Conservation (phyloP, 2,797 vertebrate genomes). For the Vultur gryphus region DNA sequence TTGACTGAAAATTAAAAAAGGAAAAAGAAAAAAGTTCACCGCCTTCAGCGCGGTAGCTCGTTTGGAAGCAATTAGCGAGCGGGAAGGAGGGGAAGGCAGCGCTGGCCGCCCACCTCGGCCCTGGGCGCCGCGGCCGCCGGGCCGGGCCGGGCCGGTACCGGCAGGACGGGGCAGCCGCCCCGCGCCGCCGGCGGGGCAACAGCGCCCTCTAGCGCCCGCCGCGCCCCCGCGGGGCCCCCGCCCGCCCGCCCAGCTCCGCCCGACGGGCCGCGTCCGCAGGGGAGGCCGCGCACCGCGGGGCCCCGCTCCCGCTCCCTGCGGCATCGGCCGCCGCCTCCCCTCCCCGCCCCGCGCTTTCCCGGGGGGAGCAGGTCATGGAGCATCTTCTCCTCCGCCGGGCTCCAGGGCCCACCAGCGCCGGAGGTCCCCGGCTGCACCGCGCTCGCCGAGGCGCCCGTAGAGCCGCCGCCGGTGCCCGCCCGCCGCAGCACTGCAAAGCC, state of each 20-base stretch:
- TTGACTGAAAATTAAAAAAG: neutral
- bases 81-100: neutral
- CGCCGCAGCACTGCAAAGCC: neutral
- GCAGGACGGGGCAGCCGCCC: neutral
- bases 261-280: neutral
- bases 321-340: neutral
- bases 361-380: neutral
- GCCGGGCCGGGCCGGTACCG: too few relatives aligned
- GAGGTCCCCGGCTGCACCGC: neutral
- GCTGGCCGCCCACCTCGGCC: neutral
- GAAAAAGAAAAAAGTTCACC: accelerated
- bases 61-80: accelerated
- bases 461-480: neutral
- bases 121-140: neutral
- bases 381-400: too few relatives aligned
- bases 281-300: neutral
- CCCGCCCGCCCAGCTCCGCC: neutral
- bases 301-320: neutral
- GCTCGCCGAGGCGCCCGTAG: neutral
- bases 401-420: neutral
- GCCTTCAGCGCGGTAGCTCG: neutral
- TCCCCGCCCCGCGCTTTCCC: neutral
- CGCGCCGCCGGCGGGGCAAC: neutral
- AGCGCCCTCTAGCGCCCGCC: neutral
- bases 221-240: neutral